A percentile compares a stretch with the other conserved stretches of the same genome.
Conservation (phyloP, 2,797 vertebrate genomes). For the Dermochelys coriacea region DNA sequence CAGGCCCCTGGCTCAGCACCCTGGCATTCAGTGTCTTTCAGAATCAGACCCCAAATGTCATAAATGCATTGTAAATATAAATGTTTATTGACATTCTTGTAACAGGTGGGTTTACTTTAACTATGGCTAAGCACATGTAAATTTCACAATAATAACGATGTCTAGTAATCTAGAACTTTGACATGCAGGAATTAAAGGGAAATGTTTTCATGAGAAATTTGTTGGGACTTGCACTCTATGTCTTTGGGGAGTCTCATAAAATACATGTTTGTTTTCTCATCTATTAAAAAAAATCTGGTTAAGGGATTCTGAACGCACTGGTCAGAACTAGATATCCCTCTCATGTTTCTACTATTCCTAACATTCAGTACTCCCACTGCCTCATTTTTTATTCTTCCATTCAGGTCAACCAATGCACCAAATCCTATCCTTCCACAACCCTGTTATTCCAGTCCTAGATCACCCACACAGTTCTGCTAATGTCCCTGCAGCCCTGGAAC, state of each 20-base stretch:
- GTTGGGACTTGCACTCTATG: background rate
- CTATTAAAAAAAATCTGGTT: background rate
- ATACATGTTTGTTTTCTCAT: background rate
- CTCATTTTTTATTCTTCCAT: background rate
- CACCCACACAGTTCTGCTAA: background rate
- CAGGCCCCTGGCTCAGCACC: background rate
- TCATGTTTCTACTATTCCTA: background rate
- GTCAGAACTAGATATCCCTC: background rate
- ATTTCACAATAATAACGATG: background rate
- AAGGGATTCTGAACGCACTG: background rate
- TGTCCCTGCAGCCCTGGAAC: background rate
- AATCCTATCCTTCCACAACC: background rate
- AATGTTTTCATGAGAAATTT: background rate
- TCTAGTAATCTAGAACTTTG: background rate
- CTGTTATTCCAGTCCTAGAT: background rate
- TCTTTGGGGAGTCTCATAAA: conserved; percentile 9
- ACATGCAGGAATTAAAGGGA: conserved; percentile 25
- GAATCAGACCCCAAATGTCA: background rate
- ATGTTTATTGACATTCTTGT: background rate
- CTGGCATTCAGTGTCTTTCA: background rate
- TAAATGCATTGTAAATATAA: background rate
- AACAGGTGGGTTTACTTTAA: conserved; percentile 26
- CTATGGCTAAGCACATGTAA: background rate
- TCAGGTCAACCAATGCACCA: background rate
- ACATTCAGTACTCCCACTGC: background rate